A percentile compares a stretch with the other conserved stretches of the same genome.
phyloP scores from a whole-genome alignment of 2,797 vertebrate species.

The Urosaurus nigricauda region DNA sequence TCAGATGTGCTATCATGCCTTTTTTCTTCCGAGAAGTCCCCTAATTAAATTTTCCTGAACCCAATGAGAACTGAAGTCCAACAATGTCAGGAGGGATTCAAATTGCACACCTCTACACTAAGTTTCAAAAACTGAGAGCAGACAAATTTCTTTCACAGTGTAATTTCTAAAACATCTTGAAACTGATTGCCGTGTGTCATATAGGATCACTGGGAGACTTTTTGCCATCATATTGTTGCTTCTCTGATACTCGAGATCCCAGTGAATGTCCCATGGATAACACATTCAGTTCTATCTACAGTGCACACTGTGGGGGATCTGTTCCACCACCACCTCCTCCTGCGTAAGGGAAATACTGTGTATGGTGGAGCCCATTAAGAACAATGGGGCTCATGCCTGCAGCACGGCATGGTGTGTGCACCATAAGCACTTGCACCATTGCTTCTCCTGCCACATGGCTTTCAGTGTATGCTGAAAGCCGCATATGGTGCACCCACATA shows the following conservation, averaged over 20 bases:
- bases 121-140: constrained; percentile 40
- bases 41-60: background rate
- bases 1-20: no score
- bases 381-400: no score
- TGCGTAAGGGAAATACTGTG: no score
- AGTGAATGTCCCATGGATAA: background rate
- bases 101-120: background rate
- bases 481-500: no score
- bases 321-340: no score
- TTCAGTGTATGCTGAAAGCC: no score
- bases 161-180: constrained; percentile 21
- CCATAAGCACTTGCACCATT: no score
- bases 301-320: no score
- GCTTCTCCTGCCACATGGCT: no score
- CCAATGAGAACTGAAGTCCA: no score
- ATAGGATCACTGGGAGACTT: background rate
- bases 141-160: constrained; percentile 38
- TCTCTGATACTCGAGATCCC: background rate
- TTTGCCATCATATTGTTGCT: background rate
- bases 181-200: background rate
- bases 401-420: no score
- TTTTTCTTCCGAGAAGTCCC: background rate
- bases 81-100: background rate
- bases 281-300: background rate
- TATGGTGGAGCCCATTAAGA: no score